Evolutionary conservation across 2,113 vertebrate species (phyloP).

Genomic region (Leucosticte australis): DNA sequence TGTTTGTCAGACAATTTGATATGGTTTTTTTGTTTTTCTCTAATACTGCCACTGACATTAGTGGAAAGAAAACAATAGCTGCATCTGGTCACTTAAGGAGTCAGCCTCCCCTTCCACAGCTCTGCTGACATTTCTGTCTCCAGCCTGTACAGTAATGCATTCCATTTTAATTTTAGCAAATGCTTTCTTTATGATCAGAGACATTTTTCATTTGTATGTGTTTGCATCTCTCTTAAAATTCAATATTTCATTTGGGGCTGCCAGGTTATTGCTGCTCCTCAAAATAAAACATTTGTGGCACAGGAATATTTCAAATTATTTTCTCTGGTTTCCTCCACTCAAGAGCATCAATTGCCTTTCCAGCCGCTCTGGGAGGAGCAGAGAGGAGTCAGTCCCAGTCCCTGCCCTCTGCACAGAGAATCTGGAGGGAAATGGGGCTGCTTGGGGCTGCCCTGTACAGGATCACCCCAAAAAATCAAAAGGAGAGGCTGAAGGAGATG

Average conservation of each 20-base stretch:
- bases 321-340: not conserved
- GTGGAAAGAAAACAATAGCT: conserved; percentile 47
- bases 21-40: not conserved
- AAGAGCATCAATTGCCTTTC: not conserved
- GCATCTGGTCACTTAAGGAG: conserved; percentile 43
- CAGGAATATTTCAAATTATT: conserved; percentile 17
- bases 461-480: not conserved
- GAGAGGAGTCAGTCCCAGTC: not conserved
- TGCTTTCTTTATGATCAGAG: conserved; percentile 48
- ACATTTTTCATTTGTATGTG: conserved; percentile 60
- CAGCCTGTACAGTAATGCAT: conserved; percentile 39
- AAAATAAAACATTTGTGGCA: conserved; percentile 33
- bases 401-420: rapidly evolving
- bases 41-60: conserved; percentile 7
- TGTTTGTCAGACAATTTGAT: conserved; percentile 1
- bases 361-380: not conserved
- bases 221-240: conserved; percentile 62
- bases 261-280: not conserved
- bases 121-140: conserved; percentile 31
- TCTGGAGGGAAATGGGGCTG: not conserved
- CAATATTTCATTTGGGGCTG: conserved; percentile 34
- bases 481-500: not conserved
- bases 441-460: not conserved
- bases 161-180: conserved; percentile 58
- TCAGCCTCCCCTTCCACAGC: not conserved